These are phyloP conservation scores for Henricia sp. DNA, from an alignment of 53 echinoderm and acorn worm genomes.

Conservation along the genomic window DNA sequence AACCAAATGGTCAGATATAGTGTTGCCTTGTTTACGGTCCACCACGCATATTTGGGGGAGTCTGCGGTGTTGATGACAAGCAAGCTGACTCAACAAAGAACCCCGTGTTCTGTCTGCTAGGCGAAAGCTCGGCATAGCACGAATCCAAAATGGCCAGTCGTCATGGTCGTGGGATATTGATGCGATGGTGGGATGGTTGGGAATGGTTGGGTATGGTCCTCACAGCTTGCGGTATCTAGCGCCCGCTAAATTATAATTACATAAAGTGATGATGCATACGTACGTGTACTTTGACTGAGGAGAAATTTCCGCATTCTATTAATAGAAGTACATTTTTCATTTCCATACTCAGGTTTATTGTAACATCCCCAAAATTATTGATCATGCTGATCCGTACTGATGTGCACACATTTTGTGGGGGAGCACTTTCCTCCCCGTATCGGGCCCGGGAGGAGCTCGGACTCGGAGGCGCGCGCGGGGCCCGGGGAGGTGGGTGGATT, in stretches of 20 bases:
- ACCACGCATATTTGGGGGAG: slow-evolving; percentile 11
- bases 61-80: slow-evolving; percentile 18
- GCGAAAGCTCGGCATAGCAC: neutral
- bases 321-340: neutral
- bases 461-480: too few relatives aligned
- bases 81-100: neutral
- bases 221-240: neutral
- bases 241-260: slow-evolving; percentile 1
- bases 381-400: too few relatives aligned
- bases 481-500: too few relatives aligned
- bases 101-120: neutral
- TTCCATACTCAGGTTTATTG: neutral
- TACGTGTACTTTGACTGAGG: neutral
- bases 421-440: too few relatives aligned
- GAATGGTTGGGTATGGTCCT: too few relatives aligned
- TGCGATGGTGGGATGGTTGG: too few relatives aligned
- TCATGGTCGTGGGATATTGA: neutral
- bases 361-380: too few relatives aligned
- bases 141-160: slow-evolving; percentile 58
- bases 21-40: slow-evolving; percentile 24
- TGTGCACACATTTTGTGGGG: too few relatives aligned
- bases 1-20: neutral
- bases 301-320: neutral
- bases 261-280: neutral
- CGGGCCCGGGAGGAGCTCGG: too few relatives aligned